These are phyloP conservation scores for Melangyna quadrimaculata DNA, from an alignment of 2,888 invertebrate species.

Conservation along the genomic window DNA sequence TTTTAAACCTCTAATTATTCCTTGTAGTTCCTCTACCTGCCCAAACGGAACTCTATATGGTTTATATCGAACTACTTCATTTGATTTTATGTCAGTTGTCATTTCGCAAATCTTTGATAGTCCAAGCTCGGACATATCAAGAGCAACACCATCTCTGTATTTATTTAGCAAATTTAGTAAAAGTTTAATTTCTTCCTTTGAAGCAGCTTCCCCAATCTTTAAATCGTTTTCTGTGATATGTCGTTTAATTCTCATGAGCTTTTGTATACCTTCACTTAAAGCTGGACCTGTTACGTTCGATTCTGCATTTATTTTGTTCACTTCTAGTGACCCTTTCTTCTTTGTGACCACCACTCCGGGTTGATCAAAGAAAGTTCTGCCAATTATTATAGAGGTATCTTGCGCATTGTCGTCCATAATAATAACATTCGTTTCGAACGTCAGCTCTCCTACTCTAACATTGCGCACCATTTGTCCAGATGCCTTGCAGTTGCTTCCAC, in stretches of 20 bases:
- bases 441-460: background rate
- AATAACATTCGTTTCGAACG: background rate
- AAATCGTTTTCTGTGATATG: background rate
- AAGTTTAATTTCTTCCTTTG: background rate
- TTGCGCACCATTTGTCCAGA: background rate
- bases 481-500: background rate
- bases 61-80: constrained; percentile 13
- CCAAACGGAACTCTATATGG: constrained; percentile 20
- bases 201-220: background rate
- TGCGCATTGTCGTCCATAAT: constrained; percentile 7
- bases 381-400: constrained; percentile 11
- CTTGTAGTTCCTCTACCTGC: background rate
- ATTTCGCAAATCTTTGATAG: constrained; percentile 8
- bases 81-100: background rate
- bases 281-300: too few relatives aligned
- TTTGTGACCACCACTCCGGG: background rate
- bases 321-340: background rate
- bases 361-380: constrained; percentile 4
- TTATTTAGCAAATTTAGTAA: background rate
- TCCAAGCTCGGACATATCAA: background rate
- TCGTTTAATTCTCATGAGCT: background rate
- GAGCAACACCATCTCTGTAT: constrained; percentile 13
- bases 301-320: too few relatives aligned
- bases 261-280: too few relatives aligned
- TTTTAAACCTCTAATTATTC: too few relatives aligned